Evolutionary conservation across 2,113 vertebrate genomes (phyloP), one percentile per base, ranked within the genome.

Genomic region (Desmodus rotundus): DNA sequence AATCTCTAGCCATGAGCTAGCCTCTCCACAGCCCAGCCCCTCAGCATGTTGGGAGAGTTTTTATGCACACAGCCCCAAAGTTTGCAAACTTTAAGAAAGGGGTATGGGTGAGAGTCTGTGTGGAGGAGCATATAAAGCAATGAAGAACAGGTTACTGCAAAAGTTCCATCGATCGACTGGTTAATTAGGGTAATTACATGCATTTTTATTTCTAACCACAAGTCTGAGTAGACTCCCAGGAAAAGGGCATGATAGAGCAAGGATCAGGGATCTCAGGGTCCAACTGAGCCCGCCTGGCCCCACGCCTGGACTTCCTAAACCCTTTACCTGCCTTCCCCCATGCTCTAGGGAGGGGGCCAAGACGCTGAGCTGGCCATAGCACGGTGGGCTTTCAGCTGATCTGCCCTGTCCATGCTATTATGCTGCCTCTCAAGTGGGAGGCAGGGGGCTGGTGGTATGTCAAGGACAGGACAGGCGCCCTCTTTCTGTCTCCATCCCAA

Each of bases 191-290:
- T 80, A 78, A 92, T 54, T 84, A 82, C 38, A 58, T 73, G 74
- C 65, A 76, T 78, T 87, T 92, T 90, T 92, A 88, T 88, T 93
- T 95, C 86, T 80, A 97, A 96, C 81, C 67, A 16, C 16, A 19
- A 78, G 87, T 82, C 67, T 31, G 87, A 91, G 61, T 61, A 87
- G 84, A 92, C 63, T 93, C 92, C 92, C 47, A 87, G 83, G 65
- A 83, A 77, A 96, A 72, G 36, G 90, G 84, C 2, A 12, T 68
- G 82, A 68, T n/a, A 3, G 56, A 86, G 52, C 73, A 88, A 93
- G 67, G 76, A 87, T 22, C 50, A 52, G 83, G 56, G 61, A 88
- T 83, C 70, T 87, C 73, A 68, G 93, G 72, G 74, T 63, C 47
- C 68, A 52, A n/a, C 56, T 3, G 13, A 47, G 61, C 47, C 28